phyloP scores from a whole-genome alignment of 2,888 invertebrate genomes.

The Gerris lacustris region DNA sequence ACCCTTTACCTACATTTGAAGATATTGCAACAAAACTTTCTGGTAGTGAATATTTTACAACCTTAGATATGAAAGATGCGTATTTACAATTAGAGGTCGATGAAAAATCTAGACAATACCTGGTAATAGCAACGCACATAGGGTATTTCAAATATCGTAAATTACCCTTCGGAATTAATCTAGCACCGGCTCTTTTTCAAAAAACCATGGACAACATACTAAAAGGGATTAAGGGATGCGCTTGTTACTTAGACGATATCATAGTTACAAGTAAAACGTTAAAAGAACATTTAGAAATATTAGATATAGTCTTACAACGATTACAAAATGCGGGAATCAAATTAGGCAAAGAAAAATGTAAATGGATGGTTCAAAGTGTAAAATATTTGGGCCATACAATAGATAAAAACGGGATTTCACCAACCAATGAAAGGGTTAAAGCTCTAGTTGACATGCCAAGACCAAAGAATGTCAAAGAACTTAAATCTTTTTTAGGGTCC shows the following conservation, averaged over 20 bases:
- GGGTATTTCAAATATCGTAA: no score
- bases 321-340: conserved; percentile 9
- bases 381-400: conserved; percentile 15
- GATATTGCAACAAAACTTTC: conserved; percentile 9
- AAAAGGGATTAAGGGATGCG: conserved; percentile 7
- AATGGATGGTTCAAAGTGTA: no score
- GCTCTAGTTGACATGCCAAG: conserved; percentile 16
- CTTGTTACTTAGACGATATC: conserved; percentile 16
- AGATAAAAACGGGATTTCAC: conserved; percentile 12
- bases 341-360: conserved; percentile 8
- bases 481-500: conserved; percentile 20
- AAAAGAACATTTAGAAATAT: conserved; percentile 7
- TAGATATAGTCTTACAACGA: conserved; percentile 4
- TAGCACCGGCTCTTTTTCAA: conserved; percentile 15
- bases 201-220: conserved; percentile 15
- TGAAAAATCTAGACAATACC: no score
- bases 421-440: conserved; percentile 4
- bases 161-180: no score
- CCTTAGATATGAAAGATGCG: conserved; percentile 11
- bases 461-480: conserved; percentile 15
- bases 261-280: conserved; percentile 7
- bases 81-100: no score
- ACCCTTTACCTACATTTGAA: conserved; percentile 17
- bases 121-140: no score
- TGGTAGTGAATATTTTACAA: conserved; percentile 12